Base-by-base conservation (phyloP, 2,888 invertebrate species). In the Limulus polyphemus region DNA sequence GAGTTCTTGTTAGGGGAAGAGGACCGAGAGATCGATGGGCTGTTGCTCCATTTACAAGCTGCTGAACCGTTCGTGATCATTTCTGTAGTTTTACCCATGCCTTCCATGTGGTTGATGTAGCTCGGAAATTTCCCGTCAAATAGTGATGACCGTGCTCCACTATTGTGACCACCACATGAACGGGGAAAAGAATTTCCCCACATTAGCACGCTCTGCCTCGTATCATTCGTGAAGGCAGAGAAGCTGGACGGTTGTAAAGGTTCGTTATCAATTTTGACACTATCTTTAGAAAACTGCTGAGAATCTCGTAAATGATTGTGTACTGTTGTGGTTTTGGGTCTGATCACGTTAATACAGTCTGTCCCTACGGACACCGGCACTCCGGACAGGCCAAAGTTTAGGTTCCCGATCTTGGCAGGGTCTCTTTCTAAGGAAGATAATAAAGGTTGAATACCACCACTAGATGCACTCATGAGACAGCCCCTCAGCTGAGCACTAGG, bases 181-280 rank as follows among this genome's bases (percentile, higher is more conserved):
- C 54, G 54, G 11, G 54, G 32, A 11, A 54, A 11, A 14, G 54
- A 54, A 54, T 61, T 63, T 48, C 91, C 91, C 92, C 92, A 93
- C 92, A 92, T 92, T 55, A 93, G 82, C 60, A 92, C 92, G 12
- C 92, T 92, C 77, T 92, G 92, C 52, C 92, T 80, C 68, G 83
- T 80, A 46, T 49, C 57, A 7, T 57, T 49, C 5, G 61, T 13
- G 2, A 60, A 58, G 10, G 55, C 58, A 13, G 56, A 11, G 54
- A 17, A 11, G 32, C 14, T 32, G 14, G 16, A 54, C 54, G 54
- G 32, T 32, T 32, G 32, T 32, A 32, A 32, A 32, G 32, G 32
- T 32, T 32, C 32, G 32, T 32, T 32, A 32, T 32, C 32, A 32
- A 32, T 32, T 32, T 32, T 32, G 32, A 32, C 32, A 32, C 32